Conservation (phyloP, 2,113 vertebrate genomes). For the Hydrochoerus hydrochaeris region DNA sequence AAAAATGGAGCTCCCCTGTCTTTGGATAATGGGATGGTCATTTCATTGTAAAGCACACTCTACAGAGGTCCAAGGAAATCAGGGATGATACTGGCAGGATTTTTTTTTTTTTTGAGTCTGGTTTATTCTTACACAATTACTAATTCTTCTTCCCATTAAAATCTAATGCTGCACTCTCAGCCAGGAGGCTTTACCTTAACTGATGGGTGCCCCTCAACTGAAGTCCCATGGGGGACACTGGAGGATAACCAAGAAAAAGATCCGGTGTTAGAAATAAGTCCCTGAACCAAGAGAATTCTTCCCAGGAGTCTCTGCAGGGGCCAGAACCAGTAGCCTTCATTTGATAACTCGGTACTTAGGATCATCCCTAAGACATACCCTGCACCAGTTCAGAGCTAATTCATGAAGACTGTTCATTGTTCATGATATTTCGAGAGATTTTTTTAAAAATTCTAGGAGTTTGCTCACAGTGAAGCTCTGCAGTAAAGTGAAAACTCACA, state of each 20-base stretch:
- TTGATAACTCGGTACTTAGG: neutral
- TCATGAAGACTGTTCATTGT: neutral
- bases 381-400: neutral
- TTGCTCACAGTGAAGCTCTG: neutral
- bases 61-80: neutral
- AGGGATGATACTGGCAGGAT: neutral
- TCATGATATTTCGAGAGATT: neutral
- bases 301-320: neutral
- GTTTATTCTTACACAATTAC: constrained; percentile 17
- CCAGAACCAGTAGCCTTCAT: neutral
- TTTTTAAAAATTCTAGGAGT: neutral
- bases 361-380: neutral
- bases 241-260: neutral
- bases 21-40: neutral
- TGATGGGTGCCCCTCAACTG: neutral
- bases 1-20: neutral
- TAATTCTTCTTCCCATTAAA: constrained; percentile 44
- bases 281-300: neutral
- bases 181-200: neutral
- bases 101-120: neutral
- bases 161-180: constrained; percentile 43
- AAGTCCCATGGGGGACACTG: neutral
- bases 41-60: neutral
- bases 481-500: neutral
- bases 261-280: neutral